These are phyloP conservation scores for Aldrovandia affinis DNA, from an alignment of 2,797 vertebrate genomes.

Conservation along the genomic window DNA sequence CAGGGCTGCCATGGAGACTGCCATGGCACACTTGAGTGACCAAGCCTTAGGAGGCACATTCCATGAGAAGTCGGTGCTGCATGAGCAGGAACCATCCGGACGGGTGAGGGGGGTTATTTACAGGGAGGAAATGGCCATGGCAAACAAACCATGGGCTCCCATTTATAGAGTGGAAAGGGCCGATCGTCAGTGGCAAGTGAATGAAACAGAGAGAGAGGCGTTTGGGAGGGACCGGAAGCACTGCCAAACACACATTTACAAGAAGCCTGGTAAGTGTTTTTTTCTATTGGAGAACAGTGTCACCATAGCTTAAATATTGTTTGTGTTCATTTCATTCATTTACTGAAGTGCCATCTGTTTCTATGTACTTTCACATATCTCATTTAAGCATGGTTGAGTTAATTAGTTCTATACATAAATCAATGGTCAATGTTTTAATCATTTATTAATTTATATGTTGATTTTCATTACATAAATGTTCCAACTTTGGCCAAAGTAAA, in stretches of 20 bases:
- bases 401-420: not conserved
- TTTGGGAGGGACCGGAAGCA: not conserved
- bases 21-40: not conserved
- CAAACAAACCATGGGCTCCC: constrained; percentile 7
- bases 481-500: no score
- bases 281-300: not conserved
- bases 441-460: not conserved
- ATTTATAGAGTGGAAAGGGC: not conserved
- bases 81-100: not conserved
- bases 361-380: not conserved
- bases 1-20: not conserved
- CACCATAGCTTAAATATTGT: not conserved
- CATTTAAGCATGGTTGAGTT: not conserved
- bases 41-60: not conserved
- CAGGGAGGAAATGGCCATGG: not conserved
- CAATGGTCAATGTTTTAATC: not conserved
- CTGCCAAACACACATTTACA: not conserved
- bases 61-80: not conserved
- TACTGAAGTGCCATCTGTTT: not conserved
- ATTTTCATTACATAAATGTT: not conserved
- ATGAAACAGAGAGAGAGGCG: not conserved
- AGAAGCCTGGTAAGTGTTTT: not conserved
- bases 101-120: not conserved
- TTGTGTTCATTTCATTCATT: not conserved
- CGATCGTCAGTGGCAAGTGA: not conserved